These are phyloP conservation scores for Diadumene lineata DNA, from an alignment of 92 coral and sea anemone genomes.

Conservation along the genomic window DNA sequence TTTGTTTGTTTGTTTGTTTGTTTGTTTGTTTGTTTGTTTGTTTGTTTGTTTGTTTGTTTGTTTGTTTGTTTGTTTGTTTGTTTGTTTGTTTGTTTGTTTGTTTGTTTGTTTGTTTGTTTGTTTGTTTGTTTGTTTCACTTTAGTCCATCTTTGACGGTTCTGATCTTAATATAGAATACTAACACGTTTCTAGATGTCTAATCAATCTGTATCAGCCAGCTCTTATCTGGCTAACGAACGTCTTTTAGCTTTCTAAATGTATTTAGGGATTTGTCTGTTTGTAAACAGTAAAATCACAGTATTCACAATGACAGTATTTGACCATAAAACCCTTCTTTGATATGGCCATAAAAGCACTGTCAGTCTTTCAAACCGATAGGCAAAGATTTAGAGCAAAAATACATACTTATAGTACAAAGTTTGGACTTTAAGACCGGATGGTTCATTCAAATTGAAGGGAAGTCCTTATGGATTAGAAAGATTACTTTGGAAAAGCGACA, in stretches of 20 bases:
- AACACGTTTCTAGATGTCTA: background rate
- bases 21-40: no score
- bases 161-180: background rate
- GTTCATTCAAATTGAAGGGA: conserved; percentile 40
- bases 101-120: no score
- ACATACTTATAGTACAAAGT: conserved; percentile 21
- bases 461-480: conserved; percentile 33
- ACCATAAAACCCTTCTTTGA: background rate
- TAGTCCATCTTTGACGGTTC: background rate
- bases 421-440: conserved; percentile 35
- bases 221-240: conserved; percentile 1
- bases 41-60: no score
- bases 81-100: no score
- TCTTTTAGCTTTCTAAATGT: background rate
- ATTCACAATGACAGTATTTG: background rate
- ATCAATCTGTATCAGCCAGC: background rate
- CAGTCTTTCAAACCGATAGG: background rate
- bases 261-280: background rate
- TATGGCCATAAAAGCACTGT: background rate
- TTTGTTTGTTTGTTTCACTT: background rate
- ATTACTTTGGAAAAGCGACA: conserved; percentile 22
- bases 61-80: no score
- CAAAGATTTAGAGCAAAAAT: background rate
- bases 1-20: no score
- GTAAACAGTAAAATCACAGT: background rate